Evolutionary conservation across 1,140 invertebrate species (phyloP).

Genomic region (Apolygus lucorum): DNA sequence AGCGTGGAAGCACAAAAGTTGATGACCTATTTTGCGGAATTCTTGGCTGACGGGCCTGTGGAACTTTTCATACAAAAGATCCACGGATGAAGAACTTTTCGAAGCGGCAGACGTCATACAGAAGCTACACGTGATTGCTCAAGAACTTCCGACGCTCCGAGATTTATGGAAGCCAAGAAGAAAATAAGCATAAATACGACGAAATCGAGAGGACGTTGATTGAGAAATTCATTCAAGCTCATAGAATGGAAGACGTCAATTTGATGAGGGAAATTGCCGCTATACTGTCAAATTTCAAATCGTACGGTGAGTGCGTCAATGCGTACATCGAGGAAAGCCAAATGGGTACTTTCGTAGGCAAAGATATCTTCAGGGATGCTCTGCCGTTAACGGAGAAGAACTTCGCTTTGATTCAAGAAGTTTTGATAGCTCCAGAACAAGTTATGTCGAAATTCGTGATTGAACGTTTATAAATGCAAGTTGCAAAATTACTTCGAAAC

Average conservation of each 20-base stretch:
- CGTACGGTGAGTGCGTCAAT: constrained; percentile 91
- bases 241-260: constrained; percentile 67
- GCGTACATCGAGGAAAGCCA: constrained; percentile 96
- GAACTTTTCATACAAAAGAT: not conserved
- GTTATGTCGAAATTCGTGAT: constrained; percentile 97
- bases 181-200: constrained; percentile 91
- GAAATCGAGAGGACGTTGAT: constrained; percentile 88
- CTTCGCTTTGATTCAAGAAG: constrained; percentile 78
- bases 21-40: constrained; percentile 89
- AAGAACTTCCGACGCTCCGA: constrained; percentile 83
- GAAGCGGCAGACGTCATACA: constrained; percentile 98
- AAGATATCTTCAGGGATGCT: constrained; percentile 86
- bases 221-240: constrained; percentile 88
- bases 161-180: constrained; percentile 78
- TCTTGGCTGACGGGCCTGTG: constrained; percentile 75
- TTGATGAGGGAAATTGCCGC: constrained; percentile 90
- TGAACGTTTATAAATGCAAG: constrained; percentile 90
- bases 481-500: constrained; percentile 49
- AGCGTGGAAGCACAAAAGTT: constrained; percentile 88
- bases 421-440: constrained; percentile 93
- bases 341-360: constrained; percentile 63
- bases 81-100: constrained; percentile 46
- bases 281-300: constrained; percentile 90
- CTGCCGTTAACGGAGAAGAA: constrained; percentile 84
- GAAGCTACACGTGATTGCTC: constrained; percentile 89